These are phyloP conservation scores for Morphnarchus princeps DNA, from an alignment of 2,113 vertebrate species.

Conservation along the genomic window DNA sequence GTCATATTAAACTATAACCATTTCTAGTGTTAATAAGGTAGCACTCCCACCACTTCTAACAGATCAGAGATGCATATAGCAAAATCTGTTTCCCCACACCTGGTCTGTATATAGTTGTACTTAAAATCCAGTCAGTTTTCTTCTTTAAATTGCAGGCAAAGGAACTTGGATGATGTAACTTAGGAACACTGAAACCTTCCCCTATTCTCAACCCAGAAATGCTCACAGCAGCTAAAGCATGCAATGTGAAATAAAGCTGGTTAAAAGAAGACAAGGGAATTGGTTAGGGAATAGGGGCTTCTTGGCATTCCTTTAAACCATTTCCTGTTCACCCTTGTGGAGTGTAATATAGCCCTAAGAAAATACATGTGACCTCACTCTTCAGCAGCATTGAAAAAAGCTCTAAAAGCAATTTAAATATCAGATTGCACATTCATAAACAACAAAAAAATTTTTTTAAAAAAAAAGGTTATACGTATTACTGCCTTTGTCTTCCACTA, in stretches of 20 bases:
- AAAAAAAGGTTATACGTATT: not conserved
- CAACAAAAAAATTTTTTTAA: not conserved
- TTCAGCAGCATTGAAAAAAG: not conserved
- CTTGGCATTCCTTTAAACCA: constrained; percentile 47
- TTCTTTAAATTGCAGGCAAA: not conserved
- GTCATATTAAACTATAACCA: not conserved
- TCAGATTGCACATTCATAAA: constrained; percentile 19
- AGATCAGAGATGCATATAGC: not conserved
- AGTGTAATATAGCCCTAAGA: constrained; percentile 30
- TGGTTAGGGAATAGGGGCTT: constrained; percentile 11
- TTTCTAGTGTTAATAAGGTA: not conserved
- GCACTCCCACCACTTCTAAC: not conserved
- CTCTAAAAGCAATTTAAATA: constrained; percentile 41
- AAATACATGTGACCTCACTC: constrained; percentile 54
- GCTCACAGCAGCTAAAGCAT: not conserved
- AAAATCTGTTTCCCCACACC: not conserved
- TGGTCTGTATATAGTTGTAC: not conserved
- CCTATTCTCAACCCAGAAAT: constrained; percentile 13
- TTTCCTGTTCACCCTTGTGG: constrained; percentile 41
- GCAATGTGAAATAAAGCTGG: constrained; percentile 18
- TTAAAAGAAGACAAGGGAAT: constrained; percentile 16
- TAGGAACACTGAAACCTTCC: not conserved
- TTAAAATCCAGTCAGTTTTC: not conserved
- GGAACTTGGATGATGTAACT: too few species aligned
- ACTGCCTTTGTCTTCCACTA: constrained; percentile 12